Evolutionary conservation across 1,140 invertebrate genomes (phyloP).

Genomic region (Melanaphis sacchari): DNA sequence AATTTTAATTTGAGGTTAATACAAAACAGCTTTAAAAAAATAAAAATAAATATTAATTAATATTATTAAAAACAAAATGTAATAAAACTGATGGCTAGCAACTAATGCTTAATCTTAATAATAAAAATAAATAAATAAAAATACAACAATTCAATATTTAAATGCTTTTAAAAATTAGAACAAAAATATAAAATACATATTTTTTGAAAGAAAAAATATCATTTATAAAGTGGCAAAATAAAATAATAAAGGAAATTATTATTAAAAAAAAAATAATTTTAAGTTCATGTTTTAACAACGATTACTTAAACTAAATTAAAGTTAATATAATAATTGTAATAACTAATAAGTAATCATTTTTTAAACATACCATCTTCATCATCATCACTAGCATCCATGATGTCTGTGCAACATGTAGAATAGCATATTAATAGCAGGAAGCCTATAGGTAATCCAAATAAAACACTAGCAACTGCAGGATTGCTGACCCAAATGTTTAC

Average conservation of each 20-base stretch:
- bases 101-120: too few relatives aligned
- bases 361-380: constrained; percentile 67
- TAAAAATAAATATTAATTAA: too few relatives aligned
- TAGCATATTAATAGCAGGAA: constrained; percentile 94
- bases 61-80: too few relatives aligned
- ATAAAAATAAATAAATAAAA: too few relatives aligned
- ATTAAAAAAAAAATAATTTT: too few relatives aligned
- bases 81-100: too few relatives aligned
- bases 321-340: background rate
- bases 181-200: too few relatives aligned
- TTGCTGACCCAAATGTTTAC: constrained; percentile 89
- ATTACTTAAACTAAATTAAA: background rate
- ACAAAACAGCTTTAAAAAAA: background rate
- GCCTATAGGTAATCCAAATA: constrained; percentile 87
- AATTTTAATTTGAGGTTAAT: background rate
- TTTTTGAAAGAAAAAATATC: too few relatives aligned
- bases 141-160: too few relatives aligned
- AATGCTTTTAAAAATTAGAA: too few relatives aligned
- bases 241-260: too few relatives aligned
- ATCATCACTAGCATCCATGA: constrained; percentile 90
- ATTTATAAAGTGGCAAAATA: too few relatives aligned
- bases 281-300: background rate
- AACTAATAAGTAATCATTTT: background rate
- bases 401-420: constrained; percentile 91
- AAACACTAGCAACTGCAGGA: constrained; percentile 84